phyloP scores from a whole-genome alignment of 2,888 invertebrate genomes.

The Andricus quercusramuli region DNA sequence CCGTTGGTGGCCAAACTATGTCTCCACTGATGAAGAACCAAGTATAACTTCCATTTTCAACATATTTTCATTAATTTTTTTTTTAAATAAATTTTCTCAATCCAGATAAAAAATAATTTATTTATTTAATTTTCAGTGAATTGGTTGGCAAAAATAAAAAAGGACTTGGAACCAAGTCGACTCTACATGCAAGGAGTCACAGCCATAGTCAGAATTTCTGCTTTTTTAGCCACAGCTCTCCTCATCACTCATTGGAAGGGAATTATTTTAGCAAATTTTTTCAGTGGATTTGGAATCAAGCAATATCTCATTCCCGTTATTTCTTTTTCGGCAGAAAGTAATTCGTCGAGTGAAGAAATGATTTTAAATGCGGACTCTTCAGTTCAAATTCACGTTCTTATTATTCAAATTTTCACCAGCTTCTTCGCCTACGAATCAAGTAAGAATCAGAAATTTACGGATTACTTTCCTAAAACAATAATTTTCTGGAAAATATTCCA shows the following conservation, averaged over 20 bases:
- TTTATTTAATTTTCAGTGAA: constrained; percentile 60
- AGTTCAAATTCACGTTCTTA: constrained; percentile 81
- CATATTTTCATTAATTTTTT: not conserved
- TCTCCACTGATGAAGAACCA: constrained; percentile 78
- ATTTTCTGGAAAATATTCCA: not conserved
- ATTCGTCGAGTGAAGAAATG: constrained; percentile 29
- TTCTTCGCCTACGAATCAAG: constrained; percentile 84
- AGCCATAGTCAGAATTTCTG: constrained; percentile 87
- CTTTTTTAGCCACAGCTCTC: constrained; percentile 85
- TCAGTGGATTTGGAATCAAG: constrained; percentile 59
- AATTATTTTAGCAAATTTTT: constrained; percentile 64
- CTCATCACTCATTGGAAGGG: constrained; percentile 79
- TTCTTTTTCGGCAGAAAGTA: constrained; percentile 9
- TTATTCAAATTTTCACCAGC: constrained; percentile 84
- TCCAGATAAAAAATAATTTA: not conserved
- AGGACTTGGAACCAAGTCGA: constrained; percentile 82
- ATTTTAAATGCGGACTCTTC: constrained; percentile 48
- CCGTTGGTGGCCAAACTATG: constrained; percentile 93
- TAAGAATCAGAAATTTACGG: constrained; percentile 53
- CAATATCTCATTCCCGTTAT: constrained; percentile 66
- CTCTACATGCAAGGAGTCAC: constrained; percentile 88
- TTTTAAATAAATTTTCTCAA: not conserved
- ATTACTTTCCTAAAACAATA: not conserved
- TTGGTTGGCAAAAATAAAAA: constrained; percentile 78
- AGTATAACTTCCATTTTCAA: constrained; percentile 45